Conservation (phyloP, 2,113 vertebrate species). For the Pimephales promelas region DNA sequence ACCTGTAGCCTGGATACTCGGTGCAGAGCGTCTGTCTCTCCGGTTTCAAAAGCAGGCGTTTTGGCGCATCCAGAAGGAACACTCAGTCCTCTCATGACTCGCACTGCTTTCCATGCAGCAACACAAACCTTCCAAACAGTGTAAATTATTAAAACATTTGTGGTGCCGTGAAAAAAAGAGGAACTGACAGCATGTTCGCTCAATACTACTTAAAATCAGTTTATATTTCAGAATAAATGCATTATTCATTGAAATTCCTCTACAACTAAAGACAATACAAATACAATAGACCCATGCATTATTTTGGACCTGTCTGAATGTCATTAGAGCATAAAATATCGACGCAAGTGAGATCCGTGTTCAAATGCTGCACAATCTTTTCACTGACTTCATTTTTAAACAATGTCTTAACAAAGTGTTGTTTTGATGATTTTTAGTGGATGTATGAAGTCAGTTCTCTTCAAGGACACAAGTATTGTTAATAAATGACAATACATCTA, state of each 20-base stretch:
- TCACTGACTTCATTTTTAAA: background rate
- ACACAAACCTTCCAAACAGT: background rate
- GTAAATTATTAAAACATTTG: slow-evolving; percentile 21
- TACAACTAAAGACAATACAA: no score
- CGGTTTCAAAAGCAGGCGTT: background rate
- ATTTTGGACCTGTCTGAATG: no score
- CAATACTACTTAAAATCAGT: background rate
- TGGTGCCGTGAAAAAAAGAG: background rate
- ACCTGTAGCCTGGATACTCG: slow-evolving; percentile 18
- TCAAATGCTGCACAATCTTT: background rate
- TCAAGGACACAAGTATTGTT: background rate
- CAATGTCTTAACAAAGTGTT: background rate
- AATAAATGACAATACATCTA: no score
- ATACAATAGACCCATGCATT: no score
- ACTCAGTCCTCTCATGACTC: background rate
- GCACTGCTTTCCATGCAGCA: slow-evolving; percentile 15
- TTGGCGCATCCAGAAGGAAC: background rate
- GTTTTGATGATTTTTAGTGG: background rate
- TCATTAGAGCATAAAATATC: background rate
- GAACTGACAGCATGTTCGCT: slow-evolving; percentile 7
- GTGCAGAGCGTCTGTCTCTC: background rate
- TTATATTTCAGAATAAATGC: background rate
- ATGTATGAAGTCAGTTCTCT: background rate
- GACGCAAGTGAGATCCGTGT: background rate
- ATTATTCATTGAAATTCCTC: background rate